Evolutionary conservation across 2,113 vertebrate species (phyloP), one percentile per base, ranked within the genome.

Genomic region (Boulengeromyrus knoepffleri): DNA sequence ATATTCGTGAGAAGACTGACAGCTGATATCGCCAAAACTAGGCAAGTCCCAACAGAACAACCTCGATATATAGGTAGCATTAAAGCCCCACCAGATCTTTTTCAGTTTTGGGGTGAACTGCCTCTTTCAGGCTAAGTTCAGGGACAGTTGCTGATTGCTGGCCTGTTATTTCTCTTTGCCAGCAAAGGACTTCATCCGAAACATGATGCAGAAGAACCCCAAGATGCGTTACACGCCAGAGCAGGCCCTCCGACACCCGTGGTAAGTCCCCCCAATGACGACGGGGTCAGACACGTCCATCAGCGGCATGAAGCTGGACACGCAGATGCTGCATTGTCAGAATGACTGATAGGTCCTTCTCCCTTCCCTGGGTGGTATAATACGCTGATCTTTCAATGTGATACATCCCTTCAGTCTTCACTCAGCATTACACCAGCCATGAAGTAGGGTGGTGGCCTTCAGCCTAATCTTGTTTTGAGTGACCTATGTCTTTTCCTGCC

Each of bases 131-230:
- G 39, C 42, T 77, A 31, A 39, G 36, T n/a, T n/a, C n/a, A n/a
- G n/a, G 19, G 21, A 85, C 21, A 47, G 2, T 39, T 53, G 39
- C 31, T 66, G 7, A 45, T 45, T n/a, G 1, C 85, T 21, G 84
- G 2, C 88, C 36, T 88, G 1, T 10, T 49, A 21, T 90, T 46
- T 80, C 89, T 88, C 86, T 39, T 90, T 36, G 36, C 36, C 94
- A 99, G 98, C 98, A 74, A 99, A 99, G 94, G 97, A 98, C 90
- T 99, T 99, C 92, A 99, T 99, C 92, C 95, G 96, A 1, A 98
- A 98, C 91, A 92, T 99, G 89, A 96, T 99, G 95, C 97, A 99
- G 96, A 99, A 99, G 92, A 97, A 97, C 93, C 97, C 98, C 0
- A 95, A 90, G 56, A 94, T 94, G 90, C 97, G 98, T 88, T 98